Evolutionary conservation across 2,113 vertebrate species (phyloP).

Genomic region (Pleuronectes platessa): DNA sequence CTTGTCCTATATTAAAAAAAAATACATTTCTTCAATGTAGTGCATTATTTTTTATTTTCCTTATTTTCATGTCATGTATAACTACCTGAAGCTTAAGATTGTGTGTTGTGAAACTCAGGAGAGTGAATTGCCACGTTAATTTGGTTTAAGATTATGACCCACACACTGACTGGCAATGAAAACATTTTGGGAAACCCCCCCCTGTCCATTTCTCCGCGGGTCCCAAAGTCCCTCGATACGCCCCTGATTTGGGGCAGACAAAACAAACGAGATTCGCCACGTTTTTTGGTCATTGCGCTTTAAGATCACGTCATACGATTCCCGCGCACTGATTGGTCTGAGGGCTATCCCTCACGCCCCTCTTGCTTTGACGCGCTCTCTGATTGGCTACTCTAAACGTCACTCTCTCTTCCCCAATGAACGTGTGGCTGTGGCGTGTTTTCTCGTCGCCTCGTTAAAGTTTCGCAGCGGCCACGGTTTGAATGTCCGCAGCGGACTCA

Average conservation of each 20-base stretch:
- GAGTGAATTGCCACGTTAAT: too few species aligned
- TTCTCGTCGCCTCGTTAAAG: constrained; percentile 40
- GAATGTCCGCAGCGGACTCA: background rate
- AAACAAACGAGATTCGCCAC: background rate
- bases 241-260: background rate
- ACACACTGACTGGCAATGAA: too few species aligned
- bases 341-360: background rate
- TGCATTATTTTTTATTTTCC: too few species aligned
- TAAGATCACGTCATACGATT: constrained; percentile 19
- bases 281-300: constrained; percentile 27
- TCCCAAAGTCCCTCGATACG: background rate
- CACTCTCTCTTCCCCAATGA: constrained; percentile 44
- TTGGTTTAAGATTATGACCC: too few species aligned
- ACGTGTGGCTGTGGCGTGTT: constrained; percentile 18
- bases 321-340: constrained; percentile 25
- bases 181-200: too few species aligned
- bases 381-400: constrained; percentile 52
- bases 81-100: too few species aligned
- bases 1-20: too few species aligned
- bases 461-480: constrained; percentile 37
- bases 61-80: too few species aligned
- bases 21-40: too few species aligned
- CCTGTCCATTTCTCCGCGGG: too few species aligned
- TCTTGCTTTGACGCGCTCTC: background rate
- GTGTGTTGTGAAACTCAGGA: too few species aligned